Evolutionary conservation across 2,888 invertebrate species (phyloP).

Genomic region (Phortica okadai): DNA sequence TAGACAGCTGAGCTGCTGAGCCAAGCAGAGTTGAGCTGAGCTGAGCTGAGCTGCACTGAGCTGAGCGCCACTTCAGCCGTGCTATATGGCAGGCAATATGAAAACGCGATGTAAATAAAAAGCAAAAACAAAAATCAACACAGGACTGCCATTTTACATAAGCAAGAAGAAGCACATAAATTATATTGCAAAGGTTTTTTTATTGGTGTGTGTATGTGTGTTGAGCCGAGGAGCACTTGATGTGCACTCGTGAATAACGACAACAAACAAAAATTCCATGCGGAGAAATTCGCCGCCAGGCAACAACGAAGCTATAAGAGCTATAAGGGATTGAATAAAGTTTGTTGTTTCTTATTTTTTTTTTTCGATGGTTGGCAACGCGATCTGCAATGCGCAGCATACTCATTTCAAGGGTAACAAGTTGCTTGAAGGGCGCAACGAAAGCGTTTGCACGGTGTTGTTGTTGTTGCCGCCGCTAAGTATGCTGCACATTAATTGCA

Average conservation of each 20-base stretch:
- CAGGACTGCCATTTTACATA: constrained; percentile 13
- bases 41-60: constrained; percentile 37
- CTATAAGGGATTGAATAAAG: too few species aligned
- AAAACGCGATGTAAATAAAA: too few species aligned
- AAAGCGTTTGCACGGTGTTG: too few species aligned
- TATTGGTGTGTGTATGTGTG: constrained; percentile 37
- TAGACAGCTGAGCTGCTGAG: constrained; percentile 61
- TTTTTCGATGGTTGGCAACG: too few species aligned
- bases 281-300: too few species aligned
- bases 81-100: not conserved
- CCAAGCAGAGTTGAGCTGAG: constrained; percentile 7
- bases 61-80: constrained; percentile 41
- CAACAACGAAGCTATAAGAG: too few species aligned
- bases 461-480: not conserved
- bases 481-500: constrained; percentile 62
- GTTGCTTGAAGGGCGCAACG: constrained; percentile 5
- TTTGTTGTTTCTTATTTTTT: too few species aligned
- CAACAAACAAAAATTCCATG: too few species aligned
- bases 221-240: too few species aligned
- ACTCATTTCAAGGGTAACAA: constrained; percentile 62
- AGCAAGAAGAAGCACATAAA: not conserved
- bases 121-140: not conserved
- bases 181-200: not conserved
- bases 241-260: too few species aligned
- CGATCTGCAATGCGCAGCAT: not conserved